A percentile compares a stretch with the other conserved stretches of the same genome.
Evolutionary conservation across 2,888 invertebrate species (phyloP).

Genomic region (Carabus problematicus): DNA sequence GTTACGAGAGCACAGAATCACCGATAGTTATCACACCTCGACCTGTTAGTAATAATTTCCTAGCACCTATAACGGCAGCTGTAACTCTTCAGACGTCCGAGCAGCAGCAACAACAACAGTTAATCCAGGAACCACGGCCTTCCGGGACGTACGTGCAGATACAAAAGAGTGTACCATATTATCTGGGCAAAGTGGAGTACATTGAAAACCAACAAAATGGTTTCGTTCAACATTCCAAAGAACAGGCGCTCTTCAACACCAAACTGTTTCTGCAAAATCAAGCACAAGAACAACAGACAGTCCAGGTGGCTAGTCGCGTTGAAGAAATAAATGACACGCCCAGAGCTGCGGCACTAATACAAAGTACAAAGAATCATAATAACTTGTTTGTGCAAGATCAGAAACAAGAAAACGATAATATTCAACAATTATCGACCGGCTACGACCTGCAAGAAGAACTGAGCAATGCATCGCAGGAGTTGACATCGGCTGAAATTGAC

Average conservation of each 20-base stretch:
- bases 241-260: slow-evolving; percentile 50
- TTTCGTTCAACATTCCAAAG: slow-evolving; percentile 54
- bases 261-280: slow-evolving; percentile 33
- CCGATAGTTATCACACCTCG: slow-evolving; percentile 64
- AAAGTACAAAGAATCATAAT: slow-evolving; percentile 21
- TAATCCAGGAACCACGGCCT: slow-evolving; percentile 42
- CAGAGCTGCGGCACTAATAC: slow-evolving; percentile 31
- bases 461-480: slow-evolving; percentile 58
- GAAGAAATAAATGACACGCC: slow-evolving; percentile 32
- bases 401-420: slow-evolving; percentile 23
- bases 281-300: slow-evolving; percentile 47
- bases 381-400: slow-evolving; percentile 12
- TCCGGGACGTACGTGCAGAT: slow-evolving; percentile 68
- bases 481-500: slow-evolving; percentile 43
- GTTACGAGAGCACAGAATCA: slow-evolving; percentile 48
- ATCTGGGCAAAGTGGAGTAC: slow-evolving; percentile 60
- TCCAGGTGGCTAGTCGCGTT: slow-evolving; percentile 50
- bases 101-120: slow-evolving; percentile 41
- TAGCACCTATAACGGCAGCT: slow-evolving; percentile 69
- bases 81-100: slow-evolving; percentile 62
- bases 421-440: slow-evolving; percentile 26
- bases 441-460: slow-evolving; percentile 53
- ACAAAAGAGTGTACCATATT: slow-evolving; percentile 69
- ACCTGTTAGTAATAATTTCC: slow-evolving; percentile 64
- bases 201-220: slow-evolving; percentile 58